phyloP scores from a whole-genome alignment of 2,888 invertebrate genomes.

The Nemoura dubitans region DNA sequence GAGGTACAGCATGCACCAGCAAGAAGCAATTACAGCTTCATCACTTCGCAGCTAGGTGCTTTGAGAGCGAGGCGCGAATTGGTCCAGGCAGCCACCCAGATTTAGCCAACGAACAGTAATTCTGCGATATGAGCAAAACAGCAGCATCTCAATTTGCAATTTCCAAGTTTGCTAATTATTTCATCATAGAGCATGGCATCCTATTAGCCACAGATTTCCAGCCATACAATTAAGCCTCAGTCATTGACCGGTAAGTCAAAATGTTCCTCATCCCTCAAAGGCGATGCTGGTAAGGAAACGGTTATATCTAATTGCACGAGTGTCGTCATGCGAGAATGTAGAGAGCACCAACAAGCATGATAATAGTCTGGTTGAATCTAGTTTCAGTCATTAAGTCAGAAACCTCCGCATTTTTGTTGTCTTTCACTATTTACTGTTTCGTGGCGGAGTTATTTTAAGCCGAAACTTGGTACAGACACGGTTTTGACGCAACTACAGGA shows the following conservation, averaged over 20 bases:
- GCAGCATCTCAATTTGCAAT: not conserved
- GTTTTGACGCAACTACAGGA: no score
- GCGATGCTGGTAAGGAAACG: not conserved
- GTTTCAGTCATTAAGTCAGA: no score
- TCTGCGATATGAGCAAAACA: not conserved
- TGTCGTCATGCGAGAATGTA: not conserved
- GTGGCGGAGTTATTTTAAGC: no score
- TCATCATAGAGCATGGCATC: constrained; percentile 12
- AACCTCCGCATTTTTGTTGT: no score
- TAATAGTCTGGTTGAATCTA: no score
- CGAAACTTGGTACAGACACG: no score
- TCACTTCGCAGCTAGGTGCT: not conserved
- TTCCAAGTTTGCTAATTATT: constrained; percentile 12
- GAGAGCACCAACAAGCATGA: not conserved
- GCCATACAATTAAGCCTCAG: not conserved
- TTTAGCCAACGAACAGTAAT: not conserved
- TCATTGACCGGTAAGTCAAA: not conserved
- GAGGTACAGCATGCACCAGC: not conserved
- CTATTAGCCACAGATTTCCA: not conserved
- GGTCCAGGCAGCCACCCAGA: not conserved
- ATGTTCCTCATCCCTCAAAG: not conserved
- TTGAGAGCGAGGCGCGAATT: not conserved
- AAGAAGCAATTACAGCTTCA: not conserved
- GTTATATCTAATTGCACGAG: not conserved
- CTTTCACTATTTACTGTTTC: no score